phyloP scores from a whole-genome alignment of 2,888 invertebrate species.

The Heteromurus nitidus region DNA sequence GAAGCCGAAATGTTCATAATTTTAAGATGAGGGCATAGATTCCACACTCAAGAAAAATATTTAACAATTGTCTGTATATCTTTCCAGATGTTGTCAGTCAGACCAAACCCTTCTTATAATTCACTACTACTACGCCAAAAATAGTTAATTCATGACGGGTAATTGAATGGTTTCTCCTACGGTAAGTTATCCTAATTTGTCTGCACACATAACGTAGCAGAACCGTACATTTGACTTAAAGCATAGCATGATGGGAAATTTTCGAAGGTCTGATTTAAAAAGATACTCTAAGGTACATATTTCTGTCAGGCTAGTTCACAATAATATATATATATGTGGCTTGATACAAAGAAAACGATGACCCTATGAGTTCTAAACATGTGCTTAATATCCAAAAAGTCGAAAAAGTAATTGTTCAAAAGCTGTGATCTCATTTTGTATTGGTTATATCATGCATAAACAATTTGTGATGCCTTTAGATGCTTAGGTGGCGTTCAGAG shows the following conservation, averaged over 20 bases:
- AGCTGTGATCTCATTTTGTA: constrained; percentile 46
- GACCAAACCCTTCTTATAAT: constrained; percentile 65
- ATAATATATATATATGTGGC: no score
- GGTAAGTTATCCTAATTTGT: constrained; percentile 67
- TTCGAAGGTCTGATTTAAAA: constrained; percentile 8
- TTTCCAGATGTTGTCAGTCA: constrained; percentile 70
- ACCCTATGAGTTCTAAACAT: no score
- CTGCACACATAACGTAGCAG: constrained; percentile 59
- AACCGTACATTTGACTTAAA: constrained; percentile 9
- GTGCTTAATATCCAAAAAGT: no score
- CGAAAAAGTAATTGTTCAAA: no score
- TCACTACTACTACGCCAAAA: constrained; percentile 68
- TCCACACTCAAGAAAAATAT: no score
- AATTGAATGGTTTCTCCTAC: constrained; percentile 67
- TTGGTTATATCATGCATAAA: constrained; percentile 47
- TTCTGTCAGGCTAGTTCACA: no score
- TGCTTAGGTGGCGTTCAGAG: constrained; percentile 67
- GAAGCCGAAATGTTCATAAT: no score
- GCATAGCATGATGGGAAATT: constrained; percentile 30
- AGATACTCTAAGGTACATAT: no score
- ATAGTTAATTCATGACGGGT: constrained; percentile 70
- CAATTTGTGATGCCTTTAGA: constrained; percentile 53
- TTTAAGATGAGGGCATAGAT: no score
- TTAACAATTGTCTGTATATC: constrained; percentile 69
- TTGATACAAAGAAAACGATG: no score